Evolutionary conservation across 2,113 vertebrate genomes (phyloP).

Genomic region (Microtus richardsoni): DNA sequence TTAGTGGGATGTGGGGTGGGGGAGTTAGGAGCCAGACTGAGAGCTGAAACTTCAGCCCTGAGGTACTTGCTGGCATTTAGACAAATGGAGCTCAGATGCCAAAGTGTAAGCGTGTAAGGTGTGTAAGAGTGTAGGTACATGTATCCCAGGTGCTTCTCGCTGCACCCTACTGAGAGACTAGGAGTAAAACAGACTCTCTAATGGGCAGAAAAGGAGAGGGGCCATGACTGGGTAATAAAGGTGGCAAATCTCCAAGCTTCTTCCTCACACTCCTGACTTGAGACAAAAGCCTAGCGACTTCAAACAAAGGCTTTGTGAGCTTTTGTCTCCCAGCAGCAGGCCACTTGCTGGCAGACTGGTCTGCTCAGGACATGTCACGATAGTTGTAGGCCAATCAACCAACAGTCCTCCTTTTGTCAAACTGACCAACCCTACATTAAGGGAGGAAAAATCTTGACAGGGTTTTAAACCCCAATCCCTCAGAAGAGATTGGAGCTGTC

Average conservation of each 20-base stretch:
- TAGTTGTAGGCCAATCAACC: neutral
- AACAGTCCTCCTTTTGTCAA: neutral
- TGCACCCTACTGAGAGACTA: neutral
- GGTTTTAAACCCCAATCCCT: neutral
- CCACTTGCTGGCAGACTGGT: neutral
- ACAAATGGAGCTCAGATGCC: neutral
- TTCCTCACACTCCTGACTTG: neutral
- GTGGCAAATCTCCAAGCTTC: neutral
- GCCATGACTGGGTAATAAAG: neutral
- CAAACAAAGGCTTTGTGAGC: neutral
- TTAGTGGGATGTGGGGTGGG: neutral
- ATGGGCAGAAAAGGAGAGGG: neutral
- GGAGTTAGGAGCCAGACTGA: neutral
- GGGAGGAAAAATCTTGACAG: neutral
- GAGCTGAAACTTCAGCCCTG: neutral
- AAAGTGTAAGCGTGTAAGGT: too few relatives aligned
- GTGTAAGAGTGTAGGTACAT: rapidly evolving
- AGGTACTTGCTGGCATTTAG: neutral
- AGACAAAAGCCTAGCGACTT: neutral
- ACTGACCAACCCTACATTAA: neutral
- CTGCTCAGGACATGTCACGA: too few relatives aligned
- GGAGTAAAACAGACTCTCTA: neutral
- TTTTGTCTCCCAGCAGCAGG: neutral
- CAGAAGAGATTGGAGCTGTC: neutral
- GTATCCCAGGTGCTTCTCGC: neutral